These are phyloP conservation scores for Littorina saxatilis DNA, from an alignment of 1,140 invertebrate species.

Conservation along the genomic window DNA sequence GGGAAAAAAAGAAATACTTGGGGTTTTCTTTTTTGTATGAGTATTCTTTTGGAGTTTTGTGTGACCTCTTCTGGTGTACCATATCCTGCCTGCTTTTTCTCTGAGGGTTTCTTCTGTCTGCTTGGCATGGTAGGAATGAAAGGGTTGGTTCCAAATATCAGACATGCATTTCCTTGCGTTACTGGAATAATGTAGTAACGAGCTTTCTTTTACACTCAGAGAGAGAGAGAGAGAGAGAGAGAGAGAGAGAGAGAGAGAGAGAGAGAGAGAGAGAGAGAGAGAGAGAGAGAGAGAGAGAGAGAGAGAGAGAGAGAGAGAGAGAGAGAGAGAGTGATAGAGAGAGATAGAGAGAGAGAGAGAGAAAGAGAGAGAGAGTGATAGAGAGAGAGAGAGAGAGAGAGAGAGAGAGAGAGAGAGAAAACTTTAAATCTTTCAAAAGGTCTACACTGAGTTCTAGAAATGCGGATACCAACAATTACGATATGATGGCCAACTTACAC, in stretches of 20 bases:
- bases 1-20: too few relatives aligned
- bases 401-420: not conserved
- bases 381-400: not conserved
- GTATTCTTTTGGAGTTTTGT: not conserved
- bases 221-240: slow-evolving; percentile 13
- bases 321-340: not conserved
- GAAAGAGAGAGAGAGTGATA: not conserved
- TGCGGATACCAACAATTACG: too few relatives aligned
- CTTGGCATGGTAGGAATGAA: too few relatives aligned
- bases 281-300: slow-evolving; percentile 20
- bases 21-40: not conserved
- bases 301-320: not conserved
- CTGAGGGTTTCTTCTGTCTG: too few relatives aligned
- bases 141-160: too few relatives aligned
- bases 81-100: too few relatives aligned
- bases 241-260: slow-evolving; percentile 13
- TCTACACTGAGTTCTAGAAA: too few relatives aligned
- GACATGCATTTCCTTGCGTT: too few relatives aligned
- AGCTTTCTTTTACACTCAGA: not conserved
- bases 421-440: too few relatives aligned
- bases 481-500: too few relatives aligned
- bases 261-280: slow-evolving; percentile 16
- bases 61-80: too few relatives aligned
- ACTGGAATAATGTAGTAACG: too few relatives aligned
- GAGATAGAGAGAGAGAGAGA: not conserved